phyloP scores from a whole-genome alignment of 2,797 vertebrate species.

The Momotus momota region DNA sequence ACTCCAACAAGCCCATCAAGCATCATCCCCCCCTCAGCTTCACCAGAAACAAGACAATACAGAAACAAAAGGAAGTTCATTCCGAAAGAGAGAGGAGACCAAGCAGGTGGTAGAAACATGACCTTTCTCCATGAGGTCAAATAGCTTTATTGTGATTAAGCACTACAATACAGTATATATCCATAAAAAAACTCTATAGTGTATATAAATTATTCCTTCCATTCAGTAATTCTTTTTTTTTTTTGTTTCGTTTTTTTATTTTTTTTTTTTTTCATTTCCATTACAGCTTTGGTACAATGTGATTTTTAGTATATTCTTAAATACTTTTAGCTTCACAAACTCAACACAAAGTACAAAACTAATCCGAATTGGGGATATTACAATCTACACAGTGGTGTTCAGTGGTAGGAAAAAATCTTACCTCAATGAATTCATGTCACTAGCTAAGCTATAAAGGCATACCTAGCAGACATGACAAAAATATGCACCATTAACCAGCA shows the following conservation, averaged over 20 bases:
- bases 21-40: background rate
- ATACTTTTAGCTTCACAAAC: slow-evolving; percentile 87
- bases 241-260: slow-evolving; percentile 23
- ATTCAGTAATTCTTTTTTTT: slow-evolving; percentile 84
- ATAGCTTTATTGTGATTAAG: slow-evolving; percentile 93
- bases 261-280: slow-evolving; percentile 66
- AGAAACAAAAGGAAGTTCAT: slow-evolving; percentile 8
- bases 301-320: slow-evolving; percentile 82
- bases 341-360: slow-evolving; percentile 89
- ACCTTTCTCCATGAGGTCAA: slow-evolving; percentile 87
- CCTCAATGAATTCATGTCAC: slow-evolving; percentile 86
- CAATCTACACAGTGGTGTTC: slow-evolving; percentile 87
- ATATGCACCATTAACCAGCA: slow-evolving; percentile 87
- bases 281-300: slow-evolving; percentile 93
- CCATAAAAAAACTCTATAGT: slow-evolving; percentile 91
- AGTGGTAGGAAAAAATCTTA: slow-evolving; percentile 88
- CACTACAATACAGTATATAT: slow-evolving; percentile 95
- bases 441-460: slow-evolving; percentile 84
- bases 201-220: slow-evolving; percentile 96
- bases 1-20: background rate
- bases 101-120: slow-evolving; percentile 86
- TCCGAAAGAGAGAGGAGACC: slow-evolving; percentile 64
- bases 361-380: slow-evolving; percentile 82
- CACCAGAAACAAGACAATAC: background rate
- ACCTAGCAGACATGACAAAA: slow-evolving; percentile 84